Evolutionary conservation across 2,888 invertebrate species (phyloP).

Genomic region (Luperina testacea): DNA sequence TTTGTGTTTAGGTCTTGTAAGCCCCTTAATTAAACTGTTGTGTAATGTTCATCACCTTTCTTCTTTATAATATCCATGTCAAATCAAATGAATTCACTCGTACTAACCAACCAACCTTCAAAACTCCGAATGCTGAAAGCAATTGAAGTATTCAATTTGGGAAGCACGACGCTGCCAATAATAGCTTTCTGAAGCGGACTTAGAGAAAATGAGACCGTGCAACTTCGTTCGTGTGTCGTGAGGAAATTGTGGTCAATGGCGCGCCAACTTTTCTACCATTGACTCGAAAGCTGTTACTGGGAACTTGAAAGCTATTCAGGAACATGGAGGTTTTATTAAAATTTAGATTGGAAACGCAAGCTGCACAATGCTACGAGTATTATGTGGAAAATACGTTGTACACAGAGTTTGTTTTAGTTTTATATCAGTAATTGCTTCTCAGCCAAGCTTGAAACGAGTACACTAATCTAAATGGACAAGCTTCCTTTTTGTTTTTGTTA

Average conservation of each 20-base stretch:
- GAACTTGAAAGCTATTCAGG: slow-evolving; percentile 51
- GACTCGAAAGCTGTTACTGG: slow-evolving; percentile 57
- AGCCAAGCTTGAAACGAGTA: slow-evolving; percentile 42
- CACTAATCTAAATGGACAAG: slow-evolving; percentile 38
- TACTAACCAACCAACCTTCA: slow-evolving; percentile 15
- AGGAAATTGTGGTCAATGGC: slow-evolving; percentile 64
- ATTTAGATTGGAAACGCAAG: slow-evolving; percentile 50
- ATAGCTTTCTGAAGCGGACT: slow-evolving; percentile 61
- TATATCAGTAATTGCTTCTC: slow-evolving; percentile 49
- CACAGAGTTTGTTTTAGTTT: slow-evolving; percentile 21
- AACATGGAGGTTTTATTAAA: slow-evolving; percentile 58
- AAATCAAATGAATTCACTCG: slow-evolving; percentile 15
- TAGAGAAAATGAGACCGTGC: slow-evolving; percentile 48
- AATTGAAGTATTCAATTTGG: slow-evolving; percentile 61
- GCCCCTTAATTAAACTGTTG: not conserved
- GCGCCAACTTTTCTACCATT: slow-evolving; percentile 60
- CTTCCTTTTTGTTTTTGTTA: not conserved
- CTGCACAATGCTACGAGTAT: slow-evolving; percentile 30
- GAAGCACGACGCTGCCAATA: slow-evolving; percentile 60
- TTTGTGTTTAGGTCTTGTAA: too few species aligned
- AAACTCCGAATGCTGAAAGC: slow-evolving; percentile 28
- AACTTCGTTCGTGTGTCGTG: slow-evolving; percentile 56
- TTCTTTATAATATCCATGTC: not conserved
- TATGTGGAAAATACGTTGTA: slow-evolving; percentile 34
- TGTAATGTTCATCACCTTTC: not conserved